Conservation (phyloP, 2,113 vertebrate species). For the Agelaius tricolor region DNA sequence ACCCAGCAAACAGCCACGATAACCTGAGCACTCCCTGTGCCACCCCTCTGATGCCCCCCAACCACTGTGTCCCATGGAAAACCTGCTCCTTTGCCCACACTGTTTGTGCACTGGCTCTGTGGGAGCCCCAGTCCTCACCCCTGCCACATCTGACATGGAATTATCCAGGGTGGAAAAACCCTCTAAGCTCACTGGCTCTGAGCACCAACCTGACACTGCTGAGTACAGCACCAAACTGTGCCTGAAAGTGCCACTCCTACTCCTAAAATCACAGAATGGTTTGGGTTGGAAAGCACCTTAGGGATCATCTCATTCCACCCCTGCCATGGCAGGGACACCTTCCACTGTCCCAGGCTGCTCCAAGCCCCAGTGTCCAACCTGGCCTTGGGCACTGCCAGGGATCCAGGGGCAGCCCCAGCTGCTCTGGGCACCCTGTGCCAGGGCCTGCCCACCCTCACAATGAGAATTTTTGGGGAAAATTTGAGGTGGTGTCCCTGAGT, state of each 20-base stretch:
- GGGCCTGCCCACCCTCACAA: background rate
- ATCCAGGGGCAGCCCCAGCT: background rate
- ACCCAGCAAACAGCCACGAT: rapidly evolving
- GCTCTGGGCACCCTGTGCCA: background rate
- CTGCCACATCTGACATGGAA: background rate
- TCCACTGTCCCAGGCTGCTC: rapidly evolving
- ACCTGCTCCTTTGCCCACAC: background rate
- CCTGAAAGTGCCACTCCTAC: background rate
- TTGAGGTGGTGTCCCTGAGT: background rate
- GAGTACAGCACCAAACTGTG: background rate
- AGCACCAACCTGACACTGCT: background rate
- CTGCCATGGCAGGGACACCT: no score
- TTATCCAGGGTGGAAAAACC: background rate
- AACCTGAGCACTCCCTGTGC: background rate
- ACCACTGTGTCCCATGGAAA: background rate
- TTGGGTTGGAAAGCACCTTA: background rate
- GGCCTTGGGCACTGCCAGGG: background rate
- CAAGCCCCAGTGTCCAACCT: rapidly evolving
- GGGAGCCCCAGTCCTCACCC: background rate
- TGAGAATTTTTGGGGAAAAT: background rate
- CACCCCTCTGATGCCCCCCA: background rate
- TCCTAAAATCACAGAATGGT: background rate
- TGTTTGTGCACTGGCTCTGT: rapidly evolving
- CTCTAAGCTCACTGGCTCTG: background rate
- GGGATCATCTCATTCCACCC: background rate